A percentile compares a stretch with the other conserved stretches of the same genome.
These are phyloP conservation scores for Rhagium mordax DNA, from an alignment of 2,888 invertebrate species.

Conservation along the genomic window DNA sequence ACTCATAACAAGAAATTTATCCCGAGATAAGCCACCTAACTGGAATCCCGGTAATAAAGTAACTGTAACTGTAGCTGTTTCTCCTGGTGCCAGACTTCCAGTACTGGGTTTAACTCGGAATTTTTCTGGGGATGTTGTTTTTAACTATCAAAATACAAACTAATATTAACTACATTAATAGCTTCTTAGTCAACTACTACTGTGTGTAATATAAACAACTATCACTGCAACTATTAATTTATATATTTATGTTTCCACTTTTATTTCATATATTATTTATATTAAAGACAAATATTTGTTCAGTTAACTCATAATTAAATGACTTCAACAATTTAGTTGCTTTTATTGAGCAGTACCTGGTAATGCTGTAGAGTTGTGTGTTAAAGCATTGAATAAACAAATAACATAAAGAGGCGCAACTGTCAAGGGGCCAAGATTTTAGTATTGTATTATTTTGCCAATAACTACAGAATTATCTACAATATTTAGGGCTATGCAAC, in stretches of 20 bases:
- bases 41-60: slow-evolving; percentile 83
- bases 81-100: slow-evolving; percentile 80
- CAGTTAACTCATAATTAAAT: too few species aligned
- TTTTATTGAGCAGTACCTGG: too few species aligned
- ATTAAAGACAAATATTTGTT: background rate
- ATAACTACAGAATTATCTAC: too few species aligned
- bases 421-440: too few species aligned
- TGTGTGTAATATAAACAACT: background rate
- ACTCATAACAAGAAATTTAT: slow-evolving; percentile 92
- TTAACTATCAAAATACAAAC: slow-evolving; percentile 79
- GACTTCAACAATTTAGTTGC: too few species aligned
- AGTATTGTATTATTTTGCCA: too few species aligned
- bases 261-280: background rate
- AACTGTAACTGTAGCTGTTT: slow-evolving; percentile 78
- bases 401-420: too few species aligned
- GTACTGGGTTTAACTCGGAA: slow-evolving; percentile 93
- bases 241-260: background rate
- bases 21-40: slow-evolving; percentile 79
- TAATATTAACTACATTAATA: background rate
- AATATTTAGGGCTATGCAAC: too few species aligned
- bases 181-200: background rate
- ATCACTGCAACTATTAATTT: too few species aligned
- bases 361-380: too few species aligned
- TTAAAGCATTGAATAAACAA: too few species aligned
- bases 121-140: slow-evolving; percentile 96